Conservation (phyloP, 2,113 vertebrate species). For the Mormoops blainvillei region DNA sequence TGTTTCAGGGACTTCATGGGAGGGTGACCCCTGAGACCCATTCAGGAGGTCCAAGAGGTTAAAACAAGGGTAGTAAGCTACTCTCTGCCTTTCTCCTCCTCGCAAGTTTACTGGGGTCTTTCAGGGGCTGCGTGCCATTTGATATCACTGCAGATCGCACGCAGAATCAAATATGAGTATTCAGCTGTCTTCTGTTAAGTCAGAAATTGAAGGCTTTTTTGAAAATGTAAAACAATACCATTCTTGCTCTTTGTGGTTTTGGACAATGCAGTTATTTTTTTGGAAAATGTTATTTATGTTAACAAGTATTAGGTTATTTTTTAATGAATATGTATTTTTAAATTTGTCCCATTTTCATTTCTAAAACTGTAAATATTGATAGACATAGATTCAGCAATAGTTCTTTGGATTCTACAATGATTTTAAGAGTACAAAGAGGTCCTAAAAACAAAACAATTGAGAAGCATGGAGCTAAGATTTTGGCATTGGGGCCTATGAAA, state of each 20-base stretch:
- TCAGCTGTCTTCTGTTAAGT: constrained; percentile 1
- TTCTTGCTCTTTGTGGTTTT: neutral
- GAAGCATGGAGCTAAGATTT: constrained; percentile 55
- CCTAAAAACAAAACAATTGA: constrained; percentile 28
- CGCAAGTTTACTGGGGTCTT: neutral
- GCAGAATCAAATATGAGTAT: neutral
- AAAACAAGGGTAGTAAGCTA: neutral
- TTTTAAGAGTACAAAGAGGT: neutral
- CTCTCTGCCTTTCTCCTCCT: neutral
- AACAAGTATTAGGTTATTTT: neutral
- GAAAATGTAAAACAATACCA: neutral
- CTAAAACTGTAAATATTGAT: constrained; percentile 12
- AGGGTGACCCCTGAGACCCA: neutral
- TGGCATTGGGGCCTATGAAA: constrained; percentile 38
- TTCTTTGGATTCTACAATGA: neutral
- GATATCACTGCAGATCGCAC: neutral
- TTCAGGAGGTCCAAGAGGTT: neutral
- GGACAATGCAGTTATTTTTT: constrained; percentile 36
- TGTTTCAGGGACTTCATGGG: neutral
- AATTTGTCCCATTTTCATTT: neutral
- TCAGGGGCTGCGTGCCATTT: neutral
- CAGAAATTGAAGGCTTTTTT: constrained; percentile 24
- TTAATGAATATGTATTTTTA: neutral
- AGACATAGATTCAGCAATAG: neutral
- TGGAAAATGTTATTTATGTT: constrained; percentile 4